Evolutionary conservation across 1,140 invertebrate species (phyloP).

Genomic region (Hyphantria cunea): DNA sequence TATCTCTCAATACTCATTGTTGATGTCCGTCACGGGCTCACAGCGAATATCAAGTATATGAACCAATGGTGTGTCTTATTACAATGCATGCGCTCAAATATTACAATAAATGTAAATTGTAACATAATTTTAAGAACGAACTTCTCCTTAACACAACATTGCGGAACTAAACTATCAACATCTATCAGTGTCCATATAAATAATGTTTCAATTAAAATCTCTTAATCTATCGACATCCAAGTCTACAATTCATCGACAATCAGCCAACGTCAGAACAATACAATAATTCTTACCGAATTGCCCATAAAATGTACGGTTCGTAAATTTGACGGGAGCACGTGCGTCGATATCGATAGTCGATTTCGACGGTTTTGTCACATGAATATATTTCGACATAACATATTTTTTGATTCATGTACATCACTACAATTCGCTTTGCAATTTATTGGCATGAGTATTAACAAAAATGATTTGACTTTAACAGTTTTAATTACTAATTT

Average conservation of each 20-base stretch:
- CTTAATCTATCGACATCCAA: constrained; percentile 27
- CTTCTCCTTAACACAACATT: background rate
- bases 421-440: constrained; percentile 42
- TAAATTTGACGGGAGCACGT: constrained; percentile 45
- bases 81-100: too few species aligned
- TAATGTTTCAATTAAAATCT: constrained; percentile 19
- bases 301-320: constrained; percentile 34
- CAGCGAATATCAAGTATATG: too few species aligned
- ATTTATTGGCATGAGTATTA: constrained; percentile 57
- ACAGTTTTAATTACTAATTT: constrained; percentile 56
- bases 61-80: too few species aligned
- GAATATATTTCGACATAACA: constrained; percentile 29
- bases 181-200: constrained; percentile 1
- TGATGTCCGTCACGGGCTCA: too few species aligned
- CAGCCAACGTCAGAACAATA: constrained; percentile 12
- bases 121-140: too few species aligned
- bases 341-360: constrained; percentile 35
- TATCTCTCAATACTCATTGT: too few species aligned
- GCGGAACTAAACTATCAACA: background rate
- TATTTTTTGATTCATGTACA: constrained; percentile 41
- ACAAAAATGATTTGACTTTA: constrained; percentile 51
- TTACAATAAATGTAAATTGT: too few species aligned
- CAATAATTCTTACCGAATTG: constrained; percentile 23
- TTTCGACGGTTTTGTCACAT: constrained; percentile 38
- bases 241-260: constrained; percentile 22